Evolutionary conservation across 2,797 vertebrate species (phyloP).

Genomic region (Diplodus puntazzo): DNA sequence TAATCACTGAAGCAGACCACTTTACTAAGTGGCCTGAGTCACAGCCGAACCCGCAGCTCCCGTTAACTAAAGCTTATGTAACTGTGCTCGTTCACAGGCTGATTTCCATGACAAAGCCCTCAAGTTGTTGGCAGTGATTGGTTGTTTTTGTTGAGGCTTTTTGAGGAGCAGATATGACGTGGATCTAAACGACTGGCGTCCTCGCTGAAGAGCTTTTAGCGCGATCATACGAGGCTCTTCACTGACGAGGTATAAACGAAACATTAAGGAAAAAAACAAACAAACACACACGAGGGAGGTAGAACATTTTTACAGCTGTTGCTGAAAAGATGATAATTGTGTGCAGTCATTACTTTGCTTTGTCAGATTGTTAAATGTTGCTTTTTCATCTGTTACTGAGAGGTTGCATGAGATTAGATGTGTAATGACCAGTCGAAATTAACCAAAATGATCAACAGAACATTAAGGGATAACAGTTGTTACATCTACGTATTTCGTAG

Average conservation of each 20-base stretch:
- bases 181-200: neutral
- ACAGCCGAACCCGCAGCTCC: constrained; percentile 12
- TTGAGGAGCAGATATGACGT: neutral
- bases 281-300: neutral
- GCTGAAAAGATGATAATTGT: neutral
- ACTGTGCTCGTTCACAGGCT: constrained; percentile 15
- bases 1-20: too few relatives aligned
- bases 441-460: too few relatives aligned
- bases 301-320: too few relatives aligned
- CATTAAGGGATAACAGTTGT: too few relatives aligned
- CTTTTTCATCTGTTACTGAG: too few relatives aligned
- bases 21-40: neutral
- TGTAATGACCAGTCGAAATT: too few relatives aligned
- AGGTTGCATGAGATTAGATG: too few relatives aligned
- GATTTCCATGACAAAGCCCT: constrained; percentile 29
- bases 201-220: neutral
- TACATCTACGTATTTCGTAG: too few relatives aligned
- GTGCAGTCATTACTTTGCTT: neutral
- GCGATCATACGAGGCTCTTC: neutral
- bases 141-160: constrained; percentile 21
- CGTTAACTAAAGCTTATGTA: constrained; percentile 35
- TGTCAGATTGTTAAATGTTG: neutral
- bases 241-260: neutral
- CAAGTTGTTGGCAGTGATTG: neutral
- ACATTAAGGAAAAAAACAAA: neutral